Evolutionary conservation across 2,888 invertebrate genomes (phyloP).

Genomic region (Drosophila anceps): DNA sequence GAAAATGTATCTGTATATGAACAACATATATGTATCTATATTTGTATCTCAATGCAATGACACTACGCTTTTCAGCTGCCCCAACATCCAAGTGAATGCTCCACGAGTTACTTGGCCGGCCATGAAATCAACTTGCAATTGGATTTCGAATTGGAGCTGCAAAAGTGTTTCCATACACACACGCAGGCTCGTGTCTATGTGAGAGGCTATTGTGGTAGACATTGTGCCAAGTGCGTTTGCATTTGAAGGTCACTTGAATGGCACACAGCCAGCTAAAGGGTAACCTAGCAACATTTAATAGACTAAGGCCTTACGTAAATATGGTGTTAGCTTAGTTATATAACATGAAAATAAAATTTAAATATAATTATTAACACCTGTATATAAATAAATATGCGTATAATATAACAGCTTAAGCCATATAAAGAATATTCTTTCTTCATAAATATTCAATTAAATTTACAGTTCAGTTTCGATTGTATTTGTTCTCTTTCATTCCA

Average conservation of each 20-base stretch:
- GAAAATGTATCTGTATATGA: constrained; percentile 6
- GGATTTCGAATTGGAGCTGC: constrained; percentile 52
- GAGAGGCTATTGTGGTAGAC: constrained; percentile 33
- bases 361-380: not conserved
- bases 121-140: constrained; percentile 77
- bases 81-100: constrained; percentile 68
- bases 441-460: constrained; percentile 18
- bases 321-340: not conserved
- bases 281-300: not conserved
- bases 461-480: constrained; percentile 8
- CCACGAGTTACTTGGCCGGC: constrained; percentile 69
- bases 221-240: constrained; percentile 50
- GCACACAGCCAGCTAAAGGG: constrained; percentile 47
- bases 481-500: not conserved
- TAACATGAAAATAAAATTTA: too few relatives aligned
- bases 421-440: not conserved
- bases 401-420: not conserved
- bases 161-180: constrained; percentile 38
- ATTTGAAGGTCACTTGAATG: constrained; percentile 75
- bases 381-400: not conserved
- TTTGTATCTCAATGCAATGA: constrained; percentile 67
- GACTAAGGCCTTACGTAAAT: not conserved
- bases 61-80: constrained; percentile 60
- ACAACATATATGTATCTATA: constrained; percentile 34
- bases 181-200: constrained; percentile 13